Evolutionary conservation across 2,113 vertebrate species (phyloP), one percentile per base, ranked within the genome.

Genomic region (Pygoscelis antarcticus): DNA sequence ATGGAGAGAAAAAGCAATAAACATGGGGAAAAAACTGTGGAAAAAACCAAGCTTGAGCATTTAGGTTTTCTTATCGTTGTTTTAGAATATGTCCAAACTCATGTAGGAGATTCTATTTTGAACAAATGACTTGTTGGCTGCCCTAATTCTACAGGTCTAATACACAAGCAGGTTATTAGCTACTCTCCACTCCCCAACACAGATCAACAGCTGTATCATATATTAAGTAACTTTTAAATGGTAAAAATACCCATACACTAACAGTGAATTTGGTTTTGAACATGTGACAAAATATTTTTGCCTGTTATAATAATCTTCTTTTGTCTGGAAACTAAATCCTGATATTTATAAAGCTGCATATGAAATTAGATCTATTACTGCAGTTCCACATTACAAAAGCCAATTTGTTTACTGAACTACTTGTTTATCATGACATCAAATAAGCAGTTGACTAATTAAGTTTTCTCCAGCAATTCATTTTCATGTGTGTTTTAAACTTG

Each of bases 401-500:
- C 46, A 57, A 30, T 42, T 69, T 94, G 64, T 90, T 90, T 68
- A n/a, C 47, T 44, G 42, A 91, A 77, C 60, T 82, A 69, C 7
- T 76, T 79, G 51, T 76, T 89, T 60, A 58, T 85, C 49, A 61
- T 44, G 8, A 1, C 27, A 83, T 75, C 74, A 89, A 83, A 38
- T 85, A 81, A 91, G 46, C 22, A 79, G 36, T 4, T 6, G 8
- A 82, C 38, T 87, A 84, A 83, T 91, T 87, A 93, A 38, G 52
- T 85, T 74, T 90, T 76, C 86, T 61, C 49, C 66, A 87, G 77
- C n/a, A 79, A 90, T 81, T 66, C 0, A 55, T 86, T 93, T 94
- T 83, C 44, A 51, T 58, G 57, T 57, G 51, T n/a, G 7, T 68
- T 92, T 95, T 62, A 79, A 89, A 72, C 89, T 94, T 96, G 89